A percentile compares a stretch with the other conserved stretches of the same genome.
phyloP scores from a whole-genome alignment of 1,140 invertebrate genomes.

The Drosophila arawakana region DNA sequence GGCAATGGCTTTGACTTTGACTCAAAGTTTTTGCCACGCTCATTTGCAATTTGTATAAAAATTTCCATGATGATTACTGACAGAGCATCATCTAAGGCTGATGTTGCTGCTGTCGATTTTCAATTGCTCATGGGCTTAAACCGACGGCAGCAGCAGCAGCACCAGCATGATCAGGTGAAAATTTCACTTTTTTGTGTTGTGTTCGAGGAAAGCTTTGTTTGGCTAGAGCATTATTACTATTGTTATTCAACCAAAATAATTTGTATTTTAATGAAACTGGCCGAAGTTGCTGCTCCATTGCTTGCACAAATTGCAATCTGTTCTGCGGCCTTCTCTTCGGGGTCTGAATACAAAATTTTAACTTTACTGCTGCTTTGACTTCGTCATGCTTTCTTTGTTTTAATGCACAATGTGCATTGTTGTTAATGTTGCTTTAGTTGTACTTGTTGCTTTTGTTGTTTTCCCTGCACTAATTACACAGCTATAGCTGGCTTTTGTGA shows the following conservation, averaged over 20 bases:
- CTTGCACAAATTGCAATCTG: constrained; percentile 74
- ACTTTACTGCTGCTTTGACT: constrained; percentile 34
- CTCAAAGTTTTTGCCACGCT: constrained; percentile 42
- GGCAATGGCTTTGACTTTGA: constrained; percentile 43
- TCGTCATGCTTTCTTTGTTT: constrained; percentile 81
- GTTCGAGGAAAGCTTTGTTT: constrained; percentile 29
- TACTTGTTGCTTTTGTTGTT: constrained; percentile 42
- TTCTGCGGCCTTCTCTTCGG: constrained; percentile 66
- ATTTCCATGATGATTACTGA: constrained; percentile 66
- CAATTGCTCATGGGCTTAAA: constrained; percentile 6
- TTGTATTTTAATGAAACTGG: constrained; percentile 75
- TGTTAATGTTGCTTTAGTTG: constrained; percentile 50
- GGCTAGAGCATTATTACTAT: constrained; percentile 71
- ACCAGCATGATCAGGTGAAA: constrained; percentile 53
- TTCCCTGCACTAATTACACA: constrained; percentile 81
- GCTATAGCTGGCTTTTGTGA: constrained; percentile 65
- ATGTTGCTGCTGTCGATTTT: constrained; percentile 26
- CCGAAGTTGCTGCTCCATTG: constrained; percentile 80
- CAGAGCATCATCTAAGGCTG: constrained; percentile 21
- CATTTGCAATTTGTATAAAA: constrained; percentile 69
- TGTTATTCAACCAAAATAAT: constrained; percentile 80
- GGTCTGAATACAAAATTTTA: constrained; percentile 32
- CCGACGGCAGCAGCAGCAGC: constrained; percentile 25
- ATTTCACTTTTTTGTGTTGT: constrained; percentile 65
- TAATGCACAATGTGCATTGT: constrained; percentile 73